Conservation (phyloP, 1,140 invertebrate species). For the Trialeurodes vaporariorum region DNA sequence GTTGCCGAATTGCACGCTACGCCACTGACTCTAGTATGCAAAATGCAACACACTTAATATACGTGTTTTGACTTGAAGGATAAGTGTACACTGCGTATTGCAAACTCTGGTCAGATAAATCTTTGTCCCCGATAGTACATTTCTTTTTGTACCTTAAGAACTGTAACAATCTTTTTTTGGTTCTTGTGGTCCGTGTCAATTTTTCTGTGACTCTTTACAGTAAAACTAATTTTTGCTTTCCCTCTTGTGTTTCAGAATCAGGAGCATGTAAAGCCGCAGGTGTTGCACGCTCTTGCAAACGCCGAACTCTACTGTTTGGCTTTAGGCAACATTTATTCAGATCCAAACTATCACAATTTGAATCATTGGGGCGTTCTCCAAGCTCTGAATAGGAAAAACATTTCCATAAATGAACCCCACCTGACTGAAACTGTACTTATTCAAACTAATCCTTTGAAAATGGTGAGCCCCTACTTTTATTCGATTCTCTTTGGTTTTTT, state of each 20-base stretch:
- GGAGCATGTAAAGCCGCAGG: slow-evolving; percentile 85
- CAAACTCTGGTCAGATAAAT: too few species aligned
- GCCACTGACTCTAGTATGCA: too few species aligned
- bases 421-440: slow-evolving; percentile 93
- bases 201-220: too few species aligned
- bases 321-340: slow-evolving; percentile 90
- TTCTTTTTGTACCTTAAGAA: neutral
- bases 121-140: neutral
- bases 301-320: slow-evolving; percentile 94
- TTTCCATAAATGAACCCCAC: slow-evolving; percentile 71
- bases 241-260: slow-evolving; percentile 53
- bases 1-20: too few species aligned
- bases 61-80: too few species aligned
- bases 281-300: slow-evolving; percentile 82
- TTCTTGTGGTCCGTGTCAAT: too few species aligned
- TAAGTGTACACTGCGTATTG: too few species aligned
- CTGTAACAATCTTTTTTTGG: too few species aligned
- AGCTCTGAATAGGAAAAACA: slow-evolving; percentile 80
- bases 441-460: slow-evolving; percentile 87
- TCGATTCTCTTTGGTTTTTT: too few species aligned
- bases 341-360: slow-evolving; percentile 88
- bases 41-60: too few species aligned
- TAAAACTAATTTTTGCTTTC: slow-evolving; percentile 11
- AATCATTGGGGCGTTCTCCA: slow-evolving; percentile 90
- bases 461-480: slow-evolving; percentile 51